Evolutionary conservation across 2,113 vertebrate genomes (phyloP), one percentile per base, ranked within the genome.

Genomic region (Mesitornis unicolor): DNA sequence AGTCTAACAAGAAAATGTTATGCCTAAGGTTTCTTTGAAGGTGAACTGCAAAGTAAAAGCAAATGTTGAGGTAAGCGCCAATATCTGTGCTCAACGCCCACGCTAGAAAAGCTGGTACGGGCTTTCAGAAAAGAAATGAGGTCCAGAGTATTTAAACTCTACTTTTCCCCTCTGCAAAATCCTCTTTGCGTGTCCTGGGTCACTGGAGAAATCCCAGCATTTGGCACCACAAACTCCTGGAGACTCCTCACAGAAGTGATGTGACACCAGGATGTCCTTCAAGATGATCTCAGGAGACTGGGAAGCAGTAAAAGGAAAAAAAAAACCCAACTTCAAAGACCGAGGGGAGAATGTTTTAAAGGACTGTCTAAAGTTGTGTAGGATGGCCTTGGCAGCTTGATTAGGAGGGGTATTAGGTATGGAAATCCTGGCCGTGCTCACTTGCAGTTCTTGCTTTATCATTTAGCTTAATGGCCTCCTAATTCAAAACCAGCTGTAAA

Each of bases 391-490:
- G 84, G 80, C 82, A 84, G 83, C 29, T 89, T 91, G 79, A 93
- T 96, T 90, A 81, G 73, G 54, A 78, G n/a, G 51, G 68, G 69
- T 67, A 78, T 81, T 88, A 73, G 64, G 70, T 82, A 90, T 87
- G 93, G 85, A 92, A 96, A 94, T 90, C 65, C 75, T 85, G 77
- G 74, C 82, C 79, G 89, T 78, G 80, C 73, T 93, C 89, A 57
- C 83, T 92, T 29, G 9, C 73, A 68, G 83, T 80, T 94, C 92
- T 95, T 91, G 91, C 70, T 97, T 95, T 96, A 96, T 96, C 84
- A 84, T 95, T 95, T 96, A 93, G 79, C 86, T 95, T 97, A 95
- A 96, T 92, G 73, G 91, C 42, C 64, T 84, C 74, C 75, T 95
- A 95, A 89, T 95, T 95, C 92, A 96, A 88, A 90, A 59, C 47